A percentile compares a stretch with the other conserved stretches of the same genome.
These are phyloP conservation scores for Cardiocondyla obscurior DNA, from an alignment of 1,140 invertebrate genomes.

Conservation along the genomic window DNA sequence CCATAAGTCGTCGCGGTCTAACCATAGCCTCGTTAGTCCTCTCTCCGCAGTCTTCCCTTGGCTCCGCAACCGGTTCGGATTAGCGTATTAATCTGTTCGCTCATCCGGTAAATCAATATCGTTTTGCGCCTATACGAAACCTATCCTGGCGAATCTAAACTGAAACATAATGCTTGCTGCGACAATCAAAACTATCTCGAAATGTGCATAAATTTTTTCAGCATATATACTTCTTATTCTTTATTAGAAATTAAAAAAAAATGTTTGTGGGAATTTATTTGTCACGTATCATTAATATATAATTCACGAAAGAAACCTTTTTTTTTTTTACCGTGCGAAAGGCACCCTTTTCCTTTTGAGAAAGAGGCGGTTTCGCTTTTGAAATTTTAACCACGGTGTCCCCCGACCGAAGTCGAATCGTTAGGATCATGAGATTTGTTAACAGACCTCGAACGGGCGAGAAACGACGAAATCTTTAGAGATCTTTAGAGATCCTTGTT, in stretches of 20 bases:
- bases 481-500: conserved; percentile 36
- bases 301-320: too few relatives aligned
- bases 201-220: not conserved
- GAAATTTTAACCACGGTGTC: conserved; percentile 62
- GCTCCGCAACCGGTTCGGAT: conserved; percentile 33
- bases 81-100: conserved; percentile 58
- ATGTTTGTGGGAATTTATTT: too few relatives aligned
- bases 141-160: not conserved
- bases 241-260: not conserved
- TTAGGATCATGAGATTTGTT: conserved; percentile 69
- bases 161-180: not conserved
- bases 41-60: conserved; percentile 38
- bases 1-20: conserved; percentile 51
- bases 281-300: too few relatives aligned
- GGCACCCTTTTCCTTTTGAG: not conserved
- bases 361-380: conserved; percentile 63
- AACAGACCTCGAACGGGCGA: conserved; percentile 51
- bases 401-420: conserved; percentile 45
- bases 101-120: conserved; percentile 36
- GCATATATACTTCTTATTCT: not conserved
- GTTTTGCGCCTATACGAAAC: conserved; percentile 23
- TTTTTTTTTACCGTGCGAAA: not conserved
- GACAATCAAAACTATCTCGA: not conserved
- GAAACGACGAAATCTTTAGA: conserved; percentile 19
- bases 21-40: conserved; percentile 71